Base-by-base conservation (phyloP, 2,797 vertebrate genomes). In the Sebastes oblongus region DNA sequence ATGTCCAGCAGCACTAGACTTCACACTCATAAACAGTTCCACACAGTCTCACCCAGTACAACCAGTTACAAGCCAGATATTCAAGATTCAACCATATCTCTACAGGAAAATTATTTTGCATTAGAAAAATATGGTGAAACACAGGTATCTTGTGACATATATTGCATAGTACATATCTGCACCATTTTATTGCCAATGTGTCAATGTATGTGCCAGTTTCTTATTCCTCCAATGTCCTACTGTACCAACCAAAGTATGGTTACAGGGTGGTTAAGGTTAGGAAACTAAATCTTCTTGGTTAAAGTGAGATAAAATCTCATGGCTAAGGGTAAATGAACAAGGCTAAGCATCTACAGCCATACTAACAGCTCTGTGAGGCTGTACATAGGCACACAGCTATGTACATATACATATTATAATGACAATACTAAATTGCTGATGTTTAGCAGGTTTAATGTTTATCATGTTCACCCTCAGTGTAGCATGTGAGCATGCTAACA, bases 1-100 rank as follows among this genome's bases (percentile, higher is more conserved):
- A 84, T 32, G 29, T 79, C 36, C 42, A 82, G 67, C 24, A 78
- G 69, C 16, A 72, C 25, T 20, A 36, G 54, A n/a, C 52, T 20
- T 80, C 46, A 76, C 39, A 34, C 66, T 77, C 25, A 79, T 72
- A 60, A 75, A 84, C 59, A 68, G 32, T 72, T 78, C 6, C 67
- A 60, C 7, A 56, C 59, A 66, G 81, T 80, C 8, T 67, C 75
- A 84, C 36, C 46, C 62, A 34, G 65, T 36, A 20, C 18, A 75
- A 69, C 42, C 61, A 64, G 56, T 60, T n/a, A 22, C 25, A 13
- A 73, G 8, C 22, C 39, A 54, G 2, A 60, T 42, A 5, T 3
- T 78, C 18, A 66, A 14, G 22, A 58, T 12, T 20, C 6, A 30
- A 42, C 20, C 0, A 1, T 14, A 39, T 59, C n/a, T 8, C 39